These are phyloP conservation scores for Stigmatopora nigra DNA, from an alignment of 2,113 vertebrate species.

Conservation along the genomic window DNA sequence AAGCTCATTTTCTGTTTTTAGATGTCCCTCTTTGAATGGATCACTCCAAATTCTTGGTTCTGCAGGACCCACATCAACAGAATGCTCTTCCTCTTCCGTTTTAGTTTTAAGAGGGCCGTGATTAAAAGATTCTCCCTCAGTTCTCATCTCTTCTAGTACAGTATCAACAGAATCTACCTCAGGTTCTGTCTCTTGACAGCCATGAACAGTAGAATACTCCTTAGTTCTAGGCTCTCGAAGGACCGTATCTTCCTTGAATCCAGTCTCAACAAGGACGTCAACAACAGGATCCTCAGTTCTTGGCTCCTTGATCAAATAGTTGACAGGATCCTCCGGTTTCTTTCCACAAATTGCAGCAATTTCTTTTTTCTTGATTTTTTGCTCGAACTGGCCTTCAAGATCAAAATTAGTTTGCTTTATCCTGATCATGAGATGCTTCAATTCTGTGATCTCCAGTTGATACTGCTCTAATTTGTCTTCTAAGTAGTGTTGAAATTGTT, in stretches of 20 bases:
- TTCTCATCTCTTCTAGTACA: neutral
- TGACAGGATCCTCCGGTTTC: neutral
- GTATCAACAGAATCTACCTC: neutral
- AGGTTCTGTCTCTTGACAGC: neutral
- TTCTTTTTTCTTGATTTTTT: neutral
- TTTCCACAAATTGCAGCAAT: neutral
- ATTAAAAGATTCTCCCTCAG: neutral
- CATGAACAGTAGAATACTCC: neutral
- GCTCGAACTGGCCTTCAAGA: neutral
- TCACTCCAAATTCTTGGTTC: neutral
- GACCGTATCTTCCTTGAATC: neutral
- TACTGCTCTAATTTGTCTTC: neutral
- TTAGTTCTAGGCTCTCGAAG: neutral
- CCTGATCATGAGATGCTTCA: neutral
- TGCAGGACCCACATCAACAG: neutral
- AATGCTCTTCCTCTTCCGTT: neutral
- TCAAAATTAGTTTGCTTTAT: conserved; percentile 2
- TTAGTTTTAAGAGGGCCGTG: neutral
- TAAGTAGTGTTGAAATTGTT: neutral
- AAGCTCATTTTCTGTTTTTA: neutral
- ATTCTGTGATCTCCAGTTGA: neutral
- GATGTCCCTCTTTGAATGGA: neutral
- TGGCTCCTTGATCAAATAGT: neutral
- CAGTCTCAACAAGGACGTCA: neutral
- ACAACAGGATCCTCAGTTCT: neutral